phyloP scores from a whole-genome alignment of 2,113 vertebrate species.

The Sterrhoptilus dennistouni region DNA sequence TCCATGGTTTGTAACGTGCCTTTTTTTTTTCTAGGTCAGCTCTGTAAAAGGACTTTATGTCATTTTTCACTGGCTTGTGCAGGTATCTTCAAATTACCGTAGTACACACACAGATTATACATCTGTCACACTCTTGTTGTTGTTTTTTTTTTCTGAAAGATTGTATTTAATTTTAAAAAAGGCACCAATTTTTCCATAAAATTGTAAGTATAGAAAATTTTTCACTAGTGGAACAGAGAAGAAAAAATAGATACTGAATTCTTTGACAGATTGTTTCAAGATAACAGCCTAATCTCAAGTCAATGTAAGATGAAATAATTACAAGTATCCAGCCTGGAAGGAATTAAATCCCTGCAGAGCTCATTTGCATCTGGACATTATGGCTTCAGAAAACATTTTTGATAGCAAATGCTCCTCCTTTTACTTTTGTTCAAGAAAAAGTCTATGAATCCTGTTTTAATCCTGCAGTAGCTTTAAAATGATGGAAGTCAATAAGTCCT shows the following conservation, averaged over 20 bases:
- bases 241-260: not conserved
- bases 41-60: not conserved
- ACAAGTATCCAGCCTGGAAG: not conserved
- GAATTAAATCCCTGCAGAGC: not conserved
- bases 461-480: not conserved
- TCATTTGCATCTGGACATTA: not conserved
- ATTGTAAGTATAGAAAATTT: not conserved
- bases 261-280: not conserved
- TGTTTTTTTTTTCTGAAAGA: not conserved
- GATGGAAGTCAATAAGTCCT: not conserved
- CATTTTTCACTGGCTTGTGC: not conserved
- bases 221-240: not conserved
- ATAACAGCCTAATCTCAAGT: not conserved
- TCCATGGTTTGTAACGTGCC: not conserved
- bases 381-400: not conserved
- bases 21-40: not conserved
- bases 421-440: not conserved
- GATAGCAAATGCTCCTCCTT: not conserved
- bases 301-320: constrained; percentile 12
- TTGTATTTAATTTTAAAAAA: not conserved
- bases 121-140: not conserved
- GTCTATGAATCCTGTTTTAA: not conserved
- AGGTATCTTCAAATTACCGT: not conserved
- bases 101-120: not conserved
- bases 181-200: not conserved